A percentile compares a stretch with the other conserved stretches of the same genome.
phyloP scores from a whole-genome alignment of 2,113 vertebrate species.

The Grallaria varia region DNA sequence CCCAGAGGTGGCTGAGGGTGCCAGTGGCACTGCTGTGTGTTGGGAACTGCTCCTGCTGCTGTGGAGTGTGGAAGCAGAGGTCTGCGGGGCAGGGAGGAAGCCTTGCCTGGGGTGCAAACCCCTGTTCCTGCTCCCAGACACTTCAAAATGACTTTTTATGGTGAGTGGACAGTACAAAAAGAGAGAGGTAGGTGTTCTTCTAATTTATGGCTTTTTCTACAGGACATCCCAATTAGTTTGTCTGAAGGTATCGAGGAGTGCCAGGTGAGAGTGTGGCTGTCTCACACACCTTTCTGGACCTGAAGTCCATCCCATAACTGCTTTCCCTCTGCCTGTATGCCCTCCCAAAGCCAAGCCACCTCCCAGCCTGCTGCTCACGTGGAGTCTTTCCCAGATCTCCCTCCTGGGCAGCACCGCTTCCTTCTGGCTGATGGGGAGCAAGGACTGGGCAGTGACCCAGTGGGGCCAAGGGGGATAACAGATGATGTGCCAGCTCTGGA shows the following conservation, averaged over 20 bases:
- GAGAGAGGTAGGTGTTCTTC: neutral
- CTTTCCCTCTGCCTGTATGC: neutral
- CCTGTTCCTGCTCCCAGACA: accelerated
- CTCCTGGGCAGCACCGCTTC: neutral
- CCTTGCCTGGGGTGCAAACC: neutral
- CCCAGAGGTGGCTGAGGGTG: accelerated
- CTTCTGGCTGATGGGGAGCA: neutral
- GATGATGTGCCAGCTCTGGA: slow-evolving; percentile 62
- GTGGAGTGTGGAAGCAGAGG: neutral
- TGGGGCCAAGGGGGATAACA: slow-evolving; percentile 45
- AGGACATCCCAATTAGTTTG: neutral
- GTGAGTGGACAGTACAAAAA: neutral
- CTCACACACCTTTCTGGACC: too few relatives aligned
- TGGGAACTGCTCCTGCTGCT: neutral
- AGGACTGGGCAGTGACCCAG: neutral
- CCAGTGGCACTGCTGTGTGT: accelerated
- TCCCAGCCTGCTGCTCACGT: neutral
- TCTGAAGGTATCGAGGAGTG: neutral
- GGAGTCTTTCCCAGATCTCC: neutral
- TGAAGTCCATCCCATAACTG: neutral
- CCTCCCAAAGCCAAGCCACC: neutral
- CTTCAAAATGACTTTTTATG: neutral
- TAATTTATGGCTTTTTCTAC: neutral
- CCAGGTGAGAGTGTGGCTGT: neutral
- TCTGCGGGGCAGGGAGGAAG: neutral